These are phyloP conservation scores for Brachionichthys hirsutus DNA, from an alignment of 2,113 vertebrate species.

Conservation along the genomic window DNA sequence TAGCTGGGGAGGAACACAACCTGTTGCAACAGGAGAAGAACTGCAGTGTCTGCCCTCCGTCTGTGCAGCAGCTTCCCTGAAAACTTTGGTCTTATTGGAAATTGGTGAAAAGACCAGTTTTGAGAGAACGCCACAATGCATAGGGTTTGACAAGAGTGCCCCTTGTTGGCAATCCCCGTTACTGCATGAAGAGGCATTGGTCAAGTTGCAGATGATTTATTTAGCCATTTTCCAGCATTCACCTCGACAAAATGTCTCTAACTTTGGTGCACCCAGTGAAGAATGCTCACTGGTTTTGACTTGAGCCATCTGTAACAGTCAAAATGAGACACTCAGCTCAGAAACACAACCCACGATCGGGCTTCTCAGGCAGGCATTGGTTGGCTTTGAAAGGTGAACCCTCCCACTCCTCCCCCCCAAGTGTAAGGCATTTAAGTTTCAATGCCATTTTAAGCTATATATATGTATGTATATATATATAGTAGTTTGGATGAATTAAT, in stretches of 20 bases:
- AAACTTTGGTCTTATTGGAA: conserved; percentile 22
- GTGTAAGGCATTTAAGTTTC: too few relatives aligned
- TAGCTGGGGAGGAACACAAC: conserved; percentile 35
- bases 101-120: conserved; percentile 5
- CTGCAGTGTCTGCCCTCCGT: conserved; percentile 20
- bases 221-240: too few relatives aligned
- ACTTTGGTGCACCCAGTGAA: too few relatives aligned
- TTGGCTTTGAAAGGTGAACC: background rate
- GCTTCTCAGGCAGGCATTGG: background rate
- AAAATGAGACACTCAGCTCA: background rate
- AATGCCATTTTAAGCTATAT: too few relatives aligned
- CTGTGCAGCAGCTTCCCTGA: background rate
- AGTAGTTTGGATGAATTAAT: too few relatives aligned
- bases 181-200: conserved; percentile 24
- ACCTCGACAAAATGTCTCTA: too few relatives aligned
- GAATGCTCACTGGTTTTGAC: too few relatives aligned
- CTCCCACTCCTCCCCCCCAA: too few relatives aligned
- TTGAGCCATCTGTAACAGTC: too few relatives aligned
- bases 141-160: conserved; percentile 57
- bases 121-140: background rate
- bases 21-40: conserved; percentile 31
- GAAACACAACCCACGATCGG: too few relatives aligned
- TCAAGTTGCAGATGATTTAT: too few relatives aligned
- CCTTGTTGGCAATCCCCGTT: conserved; percentile 40
- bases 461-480: too few relatives aligned